Percentiles rank a stretch among this genome's conserved stretches.
Evolutionary conservation across 2,797 vertebrate species (phyloP).

Genomic region (Phataginus tetradactyla): DNA sequence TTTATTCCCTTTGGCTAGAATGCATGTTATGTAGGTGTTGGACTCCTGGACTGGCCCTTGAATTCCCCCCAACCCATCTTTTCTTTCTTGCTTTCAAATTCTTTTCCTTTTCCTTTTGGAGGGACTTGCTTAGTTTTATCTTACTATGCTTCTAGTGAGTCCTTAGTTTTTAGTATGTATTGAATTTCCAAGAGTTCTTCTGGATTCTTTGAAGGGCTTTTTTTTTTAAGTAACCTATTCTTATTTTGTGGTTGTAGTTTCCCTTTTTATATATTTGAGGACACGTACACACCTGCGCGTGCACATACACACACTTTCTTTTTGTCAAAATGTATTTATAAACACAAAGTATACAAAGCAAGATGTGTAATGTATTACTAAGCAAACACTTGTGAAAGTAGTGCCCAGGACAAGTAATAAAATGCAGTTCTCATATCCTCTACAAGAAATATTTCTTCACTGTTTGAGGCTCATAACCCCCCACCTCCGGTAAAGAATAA

Average conservation of each 20-base stretch:
- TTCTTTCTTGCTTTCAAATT: conserved; percentile 30
- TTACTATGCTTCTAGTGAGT: background rate
- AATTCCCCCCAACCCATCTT: background rate
- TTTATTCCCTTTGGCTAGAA: background rate
- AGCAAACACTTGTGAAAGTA: conserved; percentile 5
- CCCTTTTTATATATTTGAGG: background rate
- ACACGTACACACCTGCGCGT: background rate
- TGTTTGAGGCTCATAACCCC: background rate
- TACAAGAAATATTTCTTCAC: conserved; percentile 1
- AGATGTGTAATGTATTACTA: background rate
- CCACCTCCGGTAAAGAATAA: background rate
- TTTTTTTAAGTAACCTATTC: background rate
- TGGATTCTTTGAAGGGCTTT: background rate
- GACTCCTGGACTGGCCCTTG: background rate
- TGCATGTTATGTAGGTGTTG: background rate
- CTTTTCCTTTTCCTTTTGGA: conserved; percentile 25
- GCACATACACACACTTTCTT: background rate
- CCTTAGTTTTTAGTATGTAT: conserved; percentile 37
- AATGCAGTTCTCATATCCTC: background rate
- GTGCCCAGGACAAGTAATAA: background rate
- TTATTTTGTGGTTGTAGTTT: conserved; percentile 44
- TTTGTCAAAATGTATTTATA: conserved; percentile 20
- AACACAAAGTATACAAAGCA: conserved; percentile 23
- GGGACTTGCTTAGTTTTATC: conserved; percentile 6
- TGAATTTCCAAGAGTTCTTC: conserved; percentile 19